A percentile compares a stretch with the other conserved stretches of the same genome.
These are phyloP conservation scores for Eretmodus cyanostictus DNA, from an alignment of 2,113 vertebrate genomes.

Conservation along the genomic window DNA sequence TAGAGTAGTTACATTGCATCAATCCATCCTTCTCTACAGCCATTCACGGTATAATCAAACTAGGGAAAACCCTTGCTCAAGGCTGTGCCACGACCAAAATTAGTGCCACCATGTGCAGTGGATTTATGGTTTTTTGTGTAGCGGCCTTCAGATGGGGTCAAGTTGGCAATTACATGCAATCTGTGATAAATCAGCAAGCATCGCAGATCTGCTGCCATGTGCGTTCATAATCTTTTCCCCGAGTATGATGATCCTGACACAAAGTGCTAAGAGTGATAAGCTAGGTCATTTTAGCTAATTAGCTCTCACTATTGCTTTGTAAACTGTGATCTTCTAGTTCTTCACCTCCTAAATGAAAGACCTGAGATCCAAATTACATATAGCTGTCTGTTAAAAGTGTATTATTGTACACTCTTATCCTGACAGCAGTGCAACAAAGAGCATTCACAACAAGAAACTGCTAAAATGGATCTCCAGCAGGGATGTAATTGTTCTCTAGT, in stretches of 20 bases:
- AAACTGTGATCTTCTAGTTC: background rate
- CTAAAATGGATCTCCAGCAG: background rate
- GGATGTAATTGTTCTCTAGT: background rate
- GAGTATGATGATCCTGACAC: background rate
- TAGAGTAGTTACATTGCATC: background rate
- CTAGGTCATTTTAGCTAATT: background rate
- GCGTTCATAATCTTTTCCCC: background rate
- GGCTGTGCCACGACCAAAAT: background rate
- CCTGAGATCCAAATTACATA: background rate
- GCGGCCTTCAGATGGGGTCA: background rate
- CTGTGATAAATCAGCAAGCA: background rate
- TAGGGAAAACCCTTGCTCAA: background rate
- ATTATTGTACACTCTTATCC: background rate
- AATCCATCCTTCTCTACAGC: background rate
- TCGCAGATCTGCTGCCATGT: background rate
- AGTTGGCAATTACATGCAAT: background rate
- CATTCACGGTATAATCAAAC: background rate
- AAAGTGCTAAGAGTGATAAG: background rate
- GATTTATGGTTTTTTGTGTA: background rate
- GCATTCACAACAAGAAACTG: background rate
- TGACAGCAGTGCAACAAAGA: background rate
- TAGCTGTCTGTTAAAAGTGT: background rate
- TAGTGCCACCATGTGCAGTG: background rate
- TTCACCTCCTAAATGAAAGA: background rate
- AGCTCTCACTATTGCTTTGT: background rate